Evolutionary conservation across 2,888 invertebrate species (phyloP).

Genomic region (Polyommatus iphigenia): DNA sequence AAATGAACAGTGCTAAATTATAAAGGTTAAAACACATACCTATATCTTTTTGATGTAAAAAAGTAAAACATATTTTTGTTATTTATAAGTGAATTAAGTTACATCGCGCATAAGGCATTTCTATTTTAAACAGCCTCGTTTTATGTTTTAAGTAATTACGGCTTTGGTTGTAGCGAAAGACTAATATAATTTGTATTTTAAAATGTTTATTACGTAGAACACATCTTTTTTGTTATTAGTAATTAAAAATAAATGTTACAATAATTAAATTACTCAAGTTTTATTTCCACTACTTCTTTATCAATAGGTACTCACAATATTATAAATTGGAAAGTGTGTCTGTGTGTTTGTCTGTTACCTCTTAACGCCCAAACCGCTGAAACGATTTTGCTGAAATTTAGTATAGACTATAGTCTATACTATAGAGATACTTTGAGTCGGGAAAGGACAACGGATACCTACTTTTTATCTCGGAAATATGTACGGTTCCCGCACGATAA

Average conservation of each 20-base stretch:
- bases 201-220: neutral
- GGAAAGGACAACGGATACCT: too few relatives aligned
- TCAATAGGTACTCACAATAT: too few relatives aligned
- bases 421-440: too few relatives aligned
- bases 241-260: neutral
- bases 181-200: neutral
- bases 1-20: neutral
- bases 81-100: neutral
- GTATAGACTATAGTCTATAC: too few relatives aligned
- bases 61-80: slow-evolving; percentile 6
- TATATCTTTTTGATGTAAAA: neutral
- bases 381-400: too few relatives aligned
- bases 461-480: too few relatives aligned
- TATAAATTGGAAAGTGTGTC: too few relatives aligned
- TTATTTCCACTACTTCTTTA: neutral
- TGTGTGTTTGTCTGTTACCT: too few relatives aligned
- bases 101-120: neutral
- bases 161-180: neutral
- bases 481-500: too few relatives aligned
- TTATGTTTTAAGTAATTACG: neutral
- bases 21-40: neutral
- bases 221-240: slow-evolving; percentile 1
- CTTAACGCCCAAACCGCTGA: too few relatives aligned
- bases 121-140: neutral
- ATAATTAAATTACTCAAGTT: neutral